A percentile compares a stretch with the other conserved stretches of the same genome.
Conservation (phyloP, 2,888 invertebrate species). For the Orthosia gracilis region DNA sequence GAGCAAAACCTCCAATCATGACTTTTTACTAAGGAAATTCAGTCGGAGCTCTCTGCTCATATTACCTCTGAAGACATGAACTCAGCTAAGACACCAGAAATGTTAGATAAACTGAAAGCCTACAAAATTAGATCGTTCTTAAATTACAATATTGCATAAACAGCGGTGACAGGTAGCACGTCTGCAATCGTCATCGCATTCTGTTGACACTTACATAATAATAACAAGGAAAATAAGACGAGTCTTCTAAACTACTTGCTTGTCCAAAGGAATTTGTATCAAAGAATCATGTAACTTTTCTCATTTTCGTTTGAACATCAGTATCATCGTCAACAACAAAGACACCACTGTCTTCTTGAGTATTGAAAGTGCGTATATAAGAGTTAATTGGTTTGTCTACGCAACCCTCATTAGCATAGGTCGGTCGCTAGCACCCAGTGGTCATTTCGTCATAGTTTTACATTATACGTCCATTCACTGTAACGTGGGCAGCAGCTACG, state of each 20-base stretch:
- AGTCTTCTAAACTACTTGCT: slow-evolving; percentile 38
- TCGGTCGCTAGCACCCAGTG: slow-evolving; percentile 67
- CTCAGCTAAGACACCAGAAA: not conserved
- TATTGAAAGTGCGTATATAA: slow-evolving; percentile 39
- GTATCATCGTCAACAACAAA: not conserved
- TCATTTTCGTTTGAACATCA: slow-evolving; percentile 8
- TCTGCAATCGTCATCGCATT: slow-evolving; percentile 54
- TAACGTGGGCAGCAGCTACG: slow-evolving; percentile 8
- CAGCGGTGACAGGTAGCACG: slow-evolving; percentile 52
- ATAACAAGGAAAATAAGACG: slow-evolving; percentile 42
- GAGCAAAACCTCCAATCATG: too few species aligned
- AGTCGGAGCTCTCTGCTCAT: too few species aligned
- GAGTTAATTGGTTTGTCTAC: slow-evolving; percentile 59
- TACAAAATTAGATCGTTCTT: slow-evolving; percentile 23
- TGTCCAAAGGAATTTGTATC: slow-evolving; percentile 26
- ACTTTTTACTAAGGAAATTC: too few species aligned
- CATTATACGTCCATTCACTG: slow-evolving; percentile 52
- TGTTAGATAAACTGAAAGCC: slow-evolving; percentile 22
- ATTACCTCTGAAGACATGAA: not conserved
- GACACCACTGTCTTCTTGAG: not conserved
- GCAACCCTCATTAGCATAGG: slow-evolving; percentile 70
- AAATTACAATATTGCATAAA: slow-evolving; percentile 56
- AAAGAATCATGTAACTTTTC: not conserved
- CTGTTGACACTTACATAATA: slow-evolving; percentile 55
- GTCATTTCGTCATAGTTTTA: slow-evolving; percentile 63